Conservation (phyloP, 2,797 vertebrate species). For the Pterois miles region DNA sequence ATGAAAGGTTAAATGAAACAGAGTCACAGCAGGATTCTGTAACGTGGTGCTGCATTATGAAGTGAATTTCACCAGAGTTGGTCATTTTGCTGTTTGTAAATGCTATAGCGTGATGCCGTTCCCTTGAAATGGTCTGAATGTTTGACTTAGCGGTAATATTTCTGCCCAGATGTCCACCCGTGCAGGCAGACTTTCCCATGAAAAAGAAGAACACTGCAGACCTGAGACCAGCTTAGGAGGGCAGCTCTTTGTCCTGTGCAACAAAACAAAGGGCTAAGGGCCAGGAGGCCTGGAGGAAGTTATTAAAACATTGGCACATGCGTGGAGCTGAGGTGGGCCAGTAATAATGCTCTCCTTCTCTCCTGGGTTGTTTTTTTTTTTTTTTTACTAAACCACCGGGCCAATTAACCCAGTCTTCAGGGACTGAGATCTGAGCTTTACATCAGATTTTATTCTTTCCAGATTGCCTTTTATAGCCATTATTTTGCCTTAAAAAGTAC, state of each 20-base stretch:
- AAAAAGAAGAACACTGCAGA: slow-evolving; percentile 57
- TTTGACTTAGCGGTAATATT: neutral
- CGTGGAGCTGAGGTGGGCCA: slow-evolving; percentile 78
- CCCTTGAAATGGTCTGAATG: neutral
- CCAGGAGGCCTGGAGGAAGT: slow-evolving; percentile 82
- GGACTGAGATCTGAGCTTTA: slow-evolving; percentile 84
- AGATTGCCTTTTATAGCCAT: slow-evolving; percentile 84
- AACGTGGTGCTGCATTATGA: slow-evolving; percentile 19
- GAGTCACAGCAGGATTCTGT: slow-evolving; percentile 87
- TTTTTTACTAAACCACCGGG: slow-evolving; percentile 79
- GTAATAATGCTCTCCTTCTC: slow-evolving; percentile 81
- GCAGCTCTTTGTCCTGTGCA: slow-evolving; percentile 71
- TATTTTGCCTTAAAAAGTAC: slow-evolving; percentile 83
- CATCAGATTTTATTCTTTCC: slow-evolving; percentile 83
- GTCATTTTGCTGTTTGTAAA: slow-evolving; percentile 33
- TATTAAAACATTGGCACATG: slow-evolving; percentile 84
- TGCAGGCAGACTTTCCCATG: slow-evolving; percentile 42
- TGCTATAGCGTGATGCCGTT: slow-evolving; percentile 25
- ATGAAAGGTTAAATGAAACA: slow-evolving; percentile 91
- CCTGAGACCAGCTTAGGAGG: slow-evolving; percentile 57
- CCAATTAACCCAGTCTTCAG: slow-evolving; percentile 83
- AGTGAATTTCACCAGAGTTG: slow-evolving; percentile 16
- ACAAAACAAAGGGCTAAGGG: slow-evolving; percentile 74
- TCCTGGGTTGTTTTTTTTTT: slow-evolving; percentile 70
- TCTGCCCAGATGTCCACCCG: slow-evolving; percentile 67